Base-by-base conservation (phyloP, 2,797 vertebrate genomes). In the Scleropages formosus region DNA sequence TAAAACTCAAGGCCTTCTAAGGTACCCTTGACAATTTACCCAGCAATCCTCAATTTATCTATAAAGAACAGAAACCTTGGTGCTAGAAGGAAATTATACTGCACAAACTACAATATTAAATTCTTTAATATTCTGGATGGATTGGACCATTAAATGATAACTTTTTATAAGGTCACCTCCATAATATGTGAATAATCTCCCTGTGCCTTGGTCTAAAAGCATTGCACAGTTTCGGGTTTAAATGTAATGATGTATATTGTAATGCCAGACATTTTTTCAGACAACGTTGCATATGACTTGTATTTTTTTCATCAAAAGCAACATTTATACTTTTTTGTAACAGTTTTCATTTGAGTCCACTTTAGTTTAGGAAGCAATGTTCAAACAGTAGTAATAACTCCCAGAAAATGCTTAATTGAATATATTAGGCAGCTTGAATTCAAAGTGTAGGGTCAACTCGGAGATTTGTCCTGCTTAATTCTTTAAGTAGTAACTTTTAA, bases 171-270 rank as follows among this genome's bases (percentile, higher is more conserved):
- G 47, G 22, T 69, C 66, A 69, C 51, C 46, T 49, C 24, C 16
- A 16, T 20, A 69, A 69, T 13, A 24, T 20, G 26, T 15, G 51
- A 46, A 22, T 16, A 24, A 47, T 26, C 15, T 69, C 53, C 49
- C 66, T 53, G 20, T 24, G 46, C 47, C 66, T 47, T 16, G 12
- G 22, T 49, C 13, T 64, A 27, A 27, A 63, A 4, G 4, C 22
- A 22, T 24, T 22, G 24, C 61, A 12, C 16, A 22, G 15, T 6
- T 24, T 63, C 63, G 68, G 66, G 49, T 44, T 22, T 65, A 12
- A 22, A 49, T 39, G 27, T 24, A 68, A 65, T 46, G 31, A 46
- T n/a, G 20, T 44, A 22, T 68, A 47, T 68, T 68, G 66, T 51
- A 47, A 44, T 68, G 22, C n/a, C n/a, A n/a, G n/a, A n/a, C n/a